Evolutionary conservation across 2,797 vertebrate species (phyloP), one percentile per base, ranked within the genome.

Genomic region (Margarornis squamiger): DNA sequence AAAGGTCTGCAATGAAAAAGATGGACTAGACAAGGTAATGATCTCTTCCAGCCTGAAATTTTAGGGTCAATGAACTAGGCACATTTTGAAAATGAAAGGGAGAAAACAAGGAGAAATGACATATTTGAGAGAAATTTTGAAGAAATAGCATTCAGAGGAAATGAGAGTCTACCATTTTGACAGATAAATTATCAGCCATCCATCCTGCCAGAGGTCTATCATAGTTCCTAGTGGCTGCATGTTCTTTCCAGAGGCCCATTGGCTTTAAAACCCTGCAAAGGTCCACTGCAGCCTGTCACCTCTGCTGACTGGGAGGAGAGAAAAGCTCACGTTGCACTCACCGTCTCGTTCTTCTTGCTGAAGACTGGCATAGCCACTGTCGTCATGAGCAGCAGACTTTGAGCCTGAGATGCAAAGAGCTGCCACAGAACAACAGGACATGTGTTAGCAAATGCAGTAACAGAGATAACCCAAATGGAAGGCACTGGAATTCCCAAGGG

Each of bases 331-430:
- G 1, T 10, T 14, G 39, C 77, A 96, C 98, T 98, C 95, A 99
- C 99, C 11, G 99, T 99, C 96, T 99, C 99, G 4, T 99, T 98
- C 97, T 99, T 99, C 97, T 99, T 99, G 97, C 99, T 99, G 98
- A 99, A 99, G 92, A 99, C 99, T 0, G 99, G 99, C 99, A 99
- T 99, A 89, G 99, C 99, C 65, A 99, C 99, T 0, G 99, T 99
- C 32, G 99, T 99, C 98, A 99, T 99, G 39, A 99, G 98, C 76
- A 98, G 97, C 86, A 99, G 97, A 93, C 98, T 99, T 96, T 99
- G 98, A 13, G 99, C 98, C 93, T 99, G 98, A 5, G 98, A 98
- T 87, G 98, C 98, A 92, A 99, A 99, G 75, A 99, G 98, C 99
- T 99, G 97, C 48, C 83, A 88, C 68, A 61, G 58, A 95, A 74